A percentile compares a stretch with the other conserved stretches of the same genome.
phyloP scores from a whole-genome alignment of 2,888 invertebrate species.

The Leptopilina myrica region DNA sequence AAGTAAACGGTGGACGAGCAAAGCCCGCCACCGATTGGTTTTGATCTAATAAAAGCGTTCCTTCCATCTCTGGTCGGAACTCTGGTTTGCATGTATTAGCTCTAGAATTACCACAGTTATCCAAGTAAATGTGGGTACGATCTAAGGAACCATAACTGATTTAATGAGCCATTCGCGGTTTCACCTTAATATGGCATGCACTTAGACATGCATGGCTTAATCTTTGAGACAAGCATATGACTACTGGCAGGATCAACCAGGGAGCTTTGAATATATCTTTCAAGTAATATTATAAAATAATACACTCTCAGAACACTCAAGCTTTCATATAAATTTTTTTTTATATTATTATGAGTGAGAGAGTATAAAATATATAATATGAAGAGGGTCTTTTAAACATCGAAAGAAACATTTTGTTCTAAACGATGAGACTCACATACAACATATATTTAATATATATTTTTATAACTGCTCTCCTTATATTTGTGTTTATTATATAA shows the following conservation, averaged over 20 bases:
- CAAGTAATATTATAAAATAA: too few species aligned
- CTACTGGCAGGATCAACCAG: slow-evolving; percentile 84
- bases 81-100: slow-evolving; percentile 82
- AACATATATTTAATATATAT: too few species aligned
- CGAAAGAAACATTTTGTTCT: too few species aligned
- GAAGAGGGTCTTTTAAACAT: too few species aligned
- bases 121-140: slow-evolving; percentile 78
- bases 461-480: too few species aligned
- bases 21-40: slow-evolving; percentile 75
- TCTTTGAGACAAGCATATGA: slow-evolving; percentile 84
- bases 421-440: too few species aligned
- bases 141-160: slow-evolving; percentile 80
- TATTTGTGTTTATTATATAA: too few species aligned
- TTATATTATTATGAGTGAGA: too few species aligned
- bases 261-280: slow-evolving; percentile 79
- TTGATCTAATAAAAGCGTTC: slow-evolving; percentile 72
- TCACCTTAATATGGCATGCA: slow-evolving; percentile 79
- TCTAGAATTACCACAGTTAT: slow-evolving; percentile 83
- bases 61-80: slow-evolving; percentile 76
- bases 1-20: slow-evolving; percentile 75
- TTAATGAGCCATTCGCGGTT: slow-evolving; percentile 81
- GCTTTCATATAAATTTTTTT: too few species aligned
- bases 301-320: too few species aligned
- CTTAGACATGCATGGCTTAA: slow-evolving; percentile 84
- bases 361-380: too few species aligned